A percentile compares a stretch with the other conserved stretches of the same genome.
phyloP scores from a whole-genome alignment of 2,113 vertebrate species.

The Phyllopteryx taeniolatus region DNA sequence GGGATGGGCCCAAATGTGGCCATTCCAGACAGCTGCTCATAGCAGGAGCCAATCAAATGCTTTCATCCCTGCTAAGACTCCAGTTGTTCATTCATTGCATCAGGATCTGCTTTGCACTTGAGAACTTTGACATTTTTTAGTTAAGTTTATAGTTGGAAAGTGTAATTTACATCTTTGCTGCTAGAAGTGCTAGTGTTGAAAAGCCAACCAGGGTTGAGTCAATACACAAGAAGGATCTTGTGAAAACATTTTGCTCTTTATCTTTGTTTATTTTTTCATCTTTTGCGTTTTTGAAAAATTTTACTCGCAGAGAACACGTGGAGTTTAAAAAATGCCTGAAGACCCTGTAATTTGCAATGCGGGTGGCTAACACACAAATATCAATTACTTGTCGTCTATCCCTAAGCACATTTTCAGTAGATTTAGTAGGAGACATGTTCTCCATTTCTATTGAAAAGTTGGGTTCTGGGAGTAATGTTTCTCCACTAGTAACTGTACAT shows the following conservation, averaged over 20 bases:
- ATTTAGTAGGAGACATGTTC: no score
- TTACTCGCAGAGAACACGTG: neutral
- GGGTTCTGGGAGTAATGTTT: neutral
- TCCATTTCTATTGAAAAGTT: no score
- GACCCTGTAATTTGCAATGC: neutral
- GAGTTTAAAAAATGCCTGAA: neutral
- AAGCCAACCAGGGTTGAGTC: neutral
- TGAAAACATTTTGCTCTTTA: neutral
- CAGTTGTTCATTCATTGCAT: constrained; percentile 64
- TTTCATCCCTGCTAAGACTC: constrained; percentile 62
- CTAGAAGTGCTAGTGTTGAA: neutral
- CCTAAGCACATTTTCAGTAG: no score
- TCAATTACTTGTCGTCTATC: no score
- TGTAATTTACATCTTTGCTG: neutral
- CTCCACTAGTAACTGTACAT: neutral
- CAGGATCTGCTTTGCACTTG: constrained; percentile 38
- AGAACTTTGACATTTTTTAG: constrained; percentile 9
- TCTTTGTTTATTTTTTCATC: neutral
- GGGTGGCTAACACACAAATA: neutral
- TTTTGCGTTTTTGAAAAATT: neutral
- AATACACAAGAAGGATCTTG: neutral
- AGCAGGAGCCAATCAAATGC: constrained; percentile 75
- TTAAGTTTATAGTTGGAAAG: neutral
- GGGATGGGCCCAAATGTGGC: constrained; percentile 73
- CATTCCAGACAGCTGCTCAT: constrained; percentile 75